A percentile compares a stretch with the other conserved stretches of the same genome.
phyloP scores from a whole-genome alignment of 1,140 invertebrate genomes.

The Drosophila kurseongensis region DNA sequence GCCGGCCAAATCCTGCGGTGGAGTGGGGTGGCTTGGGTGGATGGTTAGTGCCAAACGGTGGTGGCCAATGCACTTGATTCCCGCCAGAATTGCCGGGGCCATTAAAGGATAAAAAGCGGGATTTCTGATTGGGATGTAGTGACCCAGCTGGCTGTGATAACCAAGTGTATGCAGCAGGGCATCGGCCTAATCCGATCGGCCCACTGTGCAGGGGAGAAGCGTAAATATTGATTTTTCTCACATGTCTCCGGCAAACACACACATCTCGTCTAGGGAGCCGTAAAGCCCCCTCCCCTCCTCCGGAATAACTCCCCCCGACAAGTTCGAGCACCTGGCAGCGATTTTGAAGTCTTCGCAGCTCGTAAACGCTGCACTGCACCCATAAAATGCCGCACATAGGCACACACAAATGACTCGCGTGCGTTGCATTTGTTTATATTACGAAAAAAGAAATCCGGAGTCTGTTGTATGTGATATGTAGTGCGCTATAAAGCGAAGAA shows the following conservation, averaged over 20 bases:
- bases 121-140: constrained; percentile 30
- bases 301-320: constrained; percentile 5
- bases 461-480: constrained; percentile 2
- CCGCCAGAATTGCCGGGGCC: constrained; percentile 48
- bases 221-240: constrained; percentile 79
- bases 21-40: constrained; percentile 35
- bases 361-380: constrained; percentile 59
- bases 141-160: constrained; percentile 21
- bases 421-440: constrained; percentile 75
- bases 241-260: constrained; percentile 52
- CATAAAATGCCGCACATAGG: constrained; percentile 37
- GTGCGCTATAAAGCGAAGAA: constrained; percentile 18
- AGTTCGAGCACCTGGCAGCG: constrained; percentile 52
- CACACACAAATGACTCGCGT: constrained; percentile 59
- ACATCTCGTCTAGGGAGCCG: constrained; percentile 31
- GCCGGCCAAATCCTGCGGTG: constrained; percentile 20
- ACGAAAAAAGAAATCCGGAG: constrained; percentile 33
- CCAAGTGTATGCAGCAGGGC: constrained; percentile 12
- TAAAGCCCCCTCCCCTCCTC: not conserved
- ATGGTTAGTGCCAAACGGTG: constrained; percentile 62
- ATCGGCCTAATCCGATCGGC: constrained; percentile 22
- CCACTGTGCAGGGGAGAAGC: constrained; percentile 25
- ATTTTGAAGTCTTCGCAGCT: constrained; percentile 55
- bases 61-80: constrained; percentile 50
- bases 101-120: constrained; percentile 41